Base-by-base conservation (phyloP, 2,888 invertebrate species). In the Monoplex corrugatus region DNA sequence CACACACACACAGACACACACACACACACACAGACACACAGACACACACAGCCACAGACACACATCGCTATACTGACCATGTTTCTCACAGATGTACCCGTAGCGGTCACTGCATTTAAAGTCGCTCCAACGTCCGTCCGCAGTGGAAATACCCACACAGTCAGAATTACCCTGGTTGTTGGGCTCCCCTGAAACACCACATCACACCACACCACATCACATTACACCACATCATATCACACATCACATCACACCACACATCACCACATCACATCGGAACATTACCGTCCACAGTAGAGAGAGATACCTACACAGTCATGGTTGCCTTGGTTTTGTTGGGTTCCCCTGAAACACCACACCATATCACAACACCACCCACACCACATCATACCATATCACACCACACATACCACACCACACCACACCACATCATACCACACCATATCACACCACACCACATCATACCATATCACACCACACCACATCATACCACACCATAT, bases 51-150 rank as follows among this genome's bases (percentile, higher is more conserved):
- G 1, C 8, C 45, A 45, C 32, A 50, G 5, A 32, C 1, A 32
- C 32, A 50, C 45, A 16, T 5, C n/a, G 23, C 32, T 13, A 28
- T 8, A 8, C 89, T 43, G 89, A 93, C 93, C 91, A 80, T 57
- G 63, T 83, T 92, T 93, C 89, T 92, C 91, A 86, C 93, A 94
- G 6, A 93, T 90, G 82, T 91, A 93, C 2, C 93, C 92, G 85
- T 89, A 68, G 43, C 88, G 83, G 40, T 72, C 83, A 23, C 2
- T 28, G 87, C 93, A 93, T 28, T 80, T 89, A 23, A 91, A 83
- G 82, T 93, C 93, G 75, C 91, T 90, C 94, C 94, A 94, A 57
- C 80, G 63, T 2, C 92, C 92, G 32, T 75, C 84, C 0, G 63
- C 32, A n/a, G 90, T 89, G 32, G 87, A 84, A 63, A 94, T 92